phyloP scores from a whole-genome alignment of 2,113 vertebrate genomes.

The Aplodontia rufa region DNA sequence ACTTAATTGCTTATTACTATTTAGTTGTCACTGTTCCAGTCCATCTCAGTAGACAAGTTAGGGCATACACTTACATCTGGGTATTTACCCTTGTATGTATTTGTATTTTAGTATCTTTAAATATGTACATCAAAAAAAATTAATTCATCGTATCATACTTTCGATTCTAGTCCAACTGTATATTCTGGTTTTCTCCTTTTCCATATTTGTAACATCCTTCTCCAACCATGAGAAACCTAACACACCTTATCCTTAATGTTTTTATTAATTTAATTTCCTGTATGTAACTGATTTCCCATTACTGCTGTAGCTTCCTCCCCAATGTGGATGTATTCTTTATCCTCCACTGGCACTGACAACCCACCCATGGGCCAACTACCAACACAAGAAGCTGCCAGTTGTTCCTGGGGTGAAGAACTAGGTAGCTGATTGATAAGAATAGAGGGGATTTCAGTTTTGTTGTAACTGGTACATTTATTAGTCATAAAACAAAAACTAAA shows the following conservation, averaged over 20 bases:
- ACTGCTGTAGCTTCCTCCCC: not conserved
- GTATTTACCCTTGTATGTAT: not conserved
- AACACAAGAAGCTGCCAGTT: not conserved
- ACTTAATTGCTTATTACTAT: not conserved
- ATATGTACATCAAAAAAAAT: not conserved
- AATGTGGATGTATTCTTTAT: not conserved
- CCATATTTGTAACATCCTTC: not conserved
- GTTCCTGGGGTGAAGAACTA: not conserved
- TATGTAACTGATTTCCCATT: not conserved
- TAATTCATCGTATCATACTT: not conserved
- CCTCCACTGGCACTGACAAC: not conserved
- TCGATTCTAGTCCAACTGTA: not conserved
- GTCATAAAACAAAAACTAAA: not conserved
- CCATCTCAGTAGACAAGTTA: not conserved
- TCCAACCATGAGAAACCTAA: not conserved
- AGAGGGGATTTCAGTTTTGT: not conserved
- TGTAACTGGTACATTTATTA: not conserved
- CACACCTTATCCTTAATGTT: not conserved
- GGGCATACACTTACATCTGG: not conserved
- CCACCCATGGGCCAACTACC: not conserved
- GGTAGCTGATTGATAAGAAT: not conserved
- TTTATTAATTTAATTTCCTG: not conserved
- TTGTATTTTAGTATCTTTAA: not conserved
- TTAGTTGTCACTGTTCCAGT: not conserved
- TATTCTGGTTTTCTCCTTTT: not conserved